phyloP scores from a whole-genome alignment of 2,888 invertebrate species.

The Leucophenga maculata region DNA sequence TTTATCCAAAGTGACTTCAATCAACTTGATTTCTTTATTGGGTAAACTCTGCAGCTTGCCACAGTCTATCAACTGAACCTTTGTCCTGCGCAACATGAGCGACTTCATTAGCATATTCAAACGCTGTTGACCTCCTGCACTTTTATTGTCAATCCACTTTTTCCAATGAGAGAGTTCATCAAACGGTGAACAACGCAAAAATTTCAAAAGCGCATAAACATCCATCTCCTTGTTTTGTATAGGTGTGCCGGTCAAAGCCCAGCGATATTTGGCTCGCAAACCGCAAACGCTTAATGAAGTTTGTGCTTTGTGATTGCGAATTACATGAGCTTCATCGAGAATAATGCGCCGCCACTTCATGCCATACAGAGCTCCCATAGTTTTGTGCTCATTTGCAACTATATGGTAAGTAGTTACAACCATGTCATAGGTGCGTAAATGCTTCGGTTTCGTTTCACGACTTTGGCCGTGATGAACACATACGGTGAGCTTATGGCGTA shows the following conservation, averaged over 20 bases:
- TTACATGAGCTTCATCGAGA: slow-evolving; percentile 93
- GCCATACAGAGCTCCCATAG: slow-evolving; percentile 77
- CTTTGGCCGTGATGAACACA: slow-evolving; percentile 87
- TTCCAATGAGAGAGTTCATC: slow-evolving; percentile 92
- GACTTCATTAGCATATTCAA: slow-evolving; percentile 89
- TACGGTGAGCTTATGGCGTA: slow-evolving; percentile 77
- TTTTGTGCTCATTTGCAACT: slow-evolving; percentile 77
- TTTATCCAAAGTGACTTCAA: slow-evolving; percentile 78
- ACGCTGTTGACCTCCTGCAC: slow-evolving; percentile 83
- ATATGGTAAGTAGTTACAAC: slow-evolving; percentile 93
- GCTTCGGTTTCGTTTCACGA: slow-evolving; percentile 77
- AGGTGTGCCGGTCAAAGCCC: slow-evolving; percentile 95
- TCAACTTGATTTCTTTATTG: slow-evolving; percentile 74
- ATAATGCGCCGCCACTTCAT: slow-evolving; percentile 90
- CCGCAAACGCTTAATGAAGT: slow-evolving; percentile 81
- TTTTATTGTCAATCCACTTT: slow-evolving; percentile 91
- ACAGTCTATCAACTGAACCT: slow-evolving; percentile 80
- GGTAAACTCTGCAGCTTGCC: slow-evolving; percentile 80
- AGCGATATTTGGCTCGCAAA: slow-evolving; percentile 75
- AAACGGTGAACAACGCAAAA: slow-evolving; percentile 89
- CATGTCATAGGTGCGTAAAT: slow-evolving; percentile 82
- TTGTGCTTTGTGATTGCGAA: slow-evolving; percentile 88
- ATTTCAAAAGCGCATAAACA: slow-evolving; percentile 85
- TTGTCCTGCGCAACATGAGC: slow-evolving; percentile 90
- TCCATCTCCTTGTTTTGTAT: slow-evolving; percentile 94